Evolutionary conservation across 2,888 invertebrate genomes (phyloP).

Genomic region (Lasioglossum calceatum): DNA sequence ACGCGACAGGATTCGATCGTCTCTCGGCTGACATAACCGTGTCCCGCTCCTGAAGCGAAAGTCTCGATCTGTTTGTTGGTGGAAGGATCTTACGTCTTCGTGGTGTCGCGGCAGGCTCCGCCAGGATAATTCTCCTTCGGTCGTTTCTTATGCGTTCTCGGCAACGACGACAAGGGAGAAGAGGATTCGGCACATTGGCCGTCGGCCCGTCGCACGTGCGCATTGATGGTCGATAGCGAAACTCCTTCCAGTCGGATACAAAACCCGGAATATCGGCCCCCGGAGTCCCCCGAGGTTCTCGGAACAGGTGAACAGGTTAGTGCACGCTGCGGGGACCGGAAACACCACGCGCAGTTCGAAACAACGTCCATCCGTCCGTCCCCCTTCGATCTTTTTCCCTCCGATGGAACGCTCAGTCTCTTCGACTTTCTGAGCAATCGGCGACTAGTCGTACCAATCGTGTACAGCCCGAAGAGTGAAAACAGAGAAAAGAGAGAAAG

Average conservation of each 20-base stretch:
- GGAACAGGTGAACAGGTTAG: conserved; percentile 4
- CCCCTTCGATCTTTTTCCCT: neutral
- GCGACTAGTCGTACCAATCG: conserved; percentile 43
- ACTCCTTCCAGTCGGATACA: conserved; percentile 47
- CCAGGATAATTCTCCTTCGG: neutral
- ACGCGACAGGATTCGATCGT: conserved; percentile 30
- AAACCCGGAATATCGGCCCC: conserved; percentile 19
- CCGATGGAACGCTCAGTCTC: conserved; percentile 23
- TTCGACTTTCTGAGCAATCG: conserved; percentile 19
- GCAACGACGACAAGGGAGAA: conserved; percentile 34
- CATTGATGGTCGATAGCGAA: conserved; percentile 58
- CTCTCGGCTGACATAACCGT: conserved; percentile 26
- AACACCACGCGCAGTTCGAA: conserved; percentile 2
- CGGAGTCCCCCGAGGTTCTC: neutral
- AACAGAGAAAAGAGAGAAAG: conserved; percentile 5
- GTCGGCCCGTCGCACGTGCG: conserved; percentile 59
- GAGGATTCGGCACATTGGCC: conserved; percentile 59
- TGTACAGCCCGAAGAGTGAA: conserved; percentile 11
- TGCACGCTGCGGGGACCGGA: neutral
- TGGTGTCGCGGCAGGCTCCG: neutral
- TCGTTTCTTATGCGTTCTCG: conserved; percentile 22
- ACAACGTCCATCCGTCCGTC: conserved; percentile 10
- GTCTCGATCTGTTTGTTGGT: neutral
- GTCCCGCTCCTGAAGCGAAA: neutral
- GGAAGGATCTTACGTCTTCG: neutral